Evolutionary conservation across 2,888 invertebrate genomes (phyloP).

Genomic region (Shargacucullia verbasci): DNA sequence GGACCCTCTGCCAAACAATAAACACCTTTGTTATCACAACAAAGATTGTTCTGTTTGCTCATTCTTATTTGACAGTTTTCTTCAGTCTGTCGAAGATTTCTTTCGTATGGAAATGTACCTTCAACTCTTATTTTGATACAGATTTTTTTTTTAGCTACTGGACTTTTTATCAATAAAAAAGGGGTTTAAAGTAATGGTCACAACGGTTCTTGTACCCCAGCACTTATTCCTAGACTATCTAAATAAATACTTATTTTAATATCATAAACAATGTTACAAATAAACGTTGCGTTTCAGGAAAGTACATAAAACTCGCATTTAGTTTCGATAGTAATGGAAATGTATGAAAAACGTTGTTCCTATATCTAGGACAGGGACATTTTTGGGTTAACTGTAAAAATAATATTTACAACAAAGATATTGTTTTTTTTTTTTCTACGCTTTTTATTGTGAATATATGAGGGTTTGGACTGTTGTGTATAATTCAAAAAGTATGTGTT

Average conservation of each 20-base stretch:
- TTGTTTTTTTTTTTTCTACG: too few species aligned
- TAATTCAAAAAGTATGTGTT: neutral
- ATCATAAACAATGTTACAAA: constrained; percentile 81
- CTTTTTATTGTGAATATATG: too few species aligned
- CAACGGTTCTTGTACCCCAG: constrained; percentile 39
- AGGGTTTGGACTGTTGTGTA: neutral
- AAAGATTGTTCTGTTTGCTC: constrained; percentile 44
- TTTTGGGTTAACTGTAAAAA: constrained; percentile 25
- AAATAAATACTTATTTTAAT: constrained; percentile 86
- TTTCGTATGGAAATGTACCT: neutral
- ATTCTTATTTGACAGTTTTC: constrained; percentile 36
- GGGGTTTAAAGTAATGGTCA: too few species aligned
- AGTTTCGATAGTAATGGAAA: constrained; percentile 63
- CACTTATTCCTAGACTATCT: constrained; percentile 68
- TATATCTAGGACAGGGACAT: constrained; percentile 41
- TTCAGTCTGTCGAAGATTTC: constrained; percentile 6
- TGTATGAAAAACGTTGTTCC: constrained; percentile 60
- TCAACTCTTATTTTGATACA: too few species aligned
- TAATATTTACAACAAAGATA: constrained; percentile 37
- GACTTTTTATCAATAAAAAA: too few species aligned
- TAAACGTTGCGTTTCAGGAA: constrained; percentile 64
- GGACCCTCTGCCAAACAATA: constrained; percentile 46
- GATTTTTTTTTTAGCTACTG: too few species aligned
- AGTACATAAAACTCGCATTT: constrained; percentile 57
- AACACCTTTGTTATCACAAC: constrained; percentile 54